Evolutionary conservation across 1,140 invertebrate species (phyloP), one percentile per base, ranked within the genome.

Genomic region (Sinonovacula constricta): DNA sequence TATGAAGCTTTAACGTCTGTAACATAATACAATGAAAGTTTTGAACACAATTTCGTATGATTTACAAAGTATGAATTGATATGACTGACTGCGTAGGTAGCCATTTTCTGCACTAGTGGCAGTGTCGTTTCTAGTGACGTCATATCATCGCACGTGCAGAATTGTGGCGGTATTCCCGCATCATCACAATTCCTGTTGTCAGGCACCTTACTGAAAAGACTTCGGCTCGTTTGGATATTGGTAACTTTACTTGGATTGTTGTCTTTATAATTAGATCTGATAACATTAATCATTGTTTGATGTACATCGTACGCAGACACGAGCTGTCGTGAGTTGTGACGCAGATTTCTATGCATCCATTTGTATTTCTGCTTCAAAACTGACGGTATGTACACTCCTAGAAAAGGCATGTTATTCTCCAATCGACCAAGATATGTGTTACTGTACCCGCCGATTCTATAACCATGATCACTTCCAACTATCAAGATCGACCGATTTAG

Each of bases 71-170:
- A 51, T 1, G 24, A 34, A 36, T 84, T 84, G 3, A 84, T 79
- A 34, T 63, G 45, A 3, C 70, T 30, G 10, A 84, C 59, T 14
- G 60, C 51, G 36, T 57, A 62, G 12, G 57, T 28, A 1, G 39
- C 75, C 51, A 81, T 45, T 30, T 34, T 36, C 18, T 33, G 22
- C 15, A 82, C 76, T 3, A 71, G n/a, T 36, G 56, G 66, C 22
- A 74, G 39, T 1, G 72, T 31, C 4, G 34, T 51, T 18, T 62
- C 36, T 0, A 80, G 33, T n/a, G 49, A 7, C 57, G 67, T 71
- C 10, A 65, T 60, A 59, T 71, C 53, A 62, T 74, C 75, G 67
- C 83, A 84, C 10, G 80, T 79, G 26, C 83, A 84, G 56, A 70
- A 84, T 24, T 80, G 68, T 31, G 77, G 78, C 0, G 63, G 57